These are phyloP conservation scores for Aegotheles bennettii DNA, from an alignment of 2,113 vertebrate genomes.

Conservation along the genomic window DNA sequence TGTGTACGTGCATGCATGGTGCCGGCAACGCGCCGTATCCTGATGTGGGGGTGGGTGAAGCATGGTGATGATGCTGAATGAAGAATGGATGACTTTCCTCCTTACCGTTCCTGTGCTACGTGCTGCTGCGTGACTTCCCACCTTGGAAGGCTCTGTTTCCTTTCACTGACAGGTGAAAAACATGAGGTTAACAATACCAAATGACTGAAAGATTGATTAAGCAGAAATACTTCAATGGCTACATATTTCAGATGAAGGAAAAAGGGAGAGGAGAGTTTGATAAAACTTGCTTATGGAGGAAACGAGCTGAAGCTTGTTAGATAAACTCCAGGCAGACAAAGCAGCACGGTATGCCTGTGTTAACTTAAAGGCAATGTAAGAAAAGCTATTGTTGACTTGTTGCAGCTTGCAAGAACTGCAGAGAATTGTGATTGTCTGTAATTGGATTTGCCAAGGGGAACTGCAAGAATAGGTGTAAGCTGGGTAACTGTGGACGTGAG, in stretches of 20 bases:
- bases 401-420: slow-evolving; percentile 54
- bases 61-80: fast-evolving
- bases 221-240: neutral
- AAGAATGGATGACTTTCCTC: neutral
- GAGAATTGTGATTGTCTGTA: neutral
- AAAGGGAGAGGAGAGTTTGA: slow-evolving; percentile 11
- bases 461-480: neutral
- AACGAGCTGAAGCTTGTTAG: slow-evolving; percentile 70
- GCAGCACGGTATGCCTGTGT: neutral
- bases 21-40: fast-evolving
- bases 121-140: neutral
- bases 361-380: slow-evolving; percentile 57
- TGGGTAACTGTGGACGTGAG: neutral
- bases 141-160: neutral
- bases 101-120: neutral
- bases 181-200: neutral
- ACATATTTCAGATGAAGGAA: neutral
- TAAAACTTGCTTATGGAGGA: slow-evolving; percentile 35
- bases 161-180: neutral
- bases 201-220: neutral
- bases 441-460: neutral
- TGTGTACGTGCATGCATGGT: fast-evolving
- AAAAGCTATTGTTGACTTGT: slow-evolving; percentile 64
- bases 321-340: slow-evolving; percentile 61
- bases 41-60: neutral